Percentiles rank a stretch among this genome's conserved stretches.
Conservation (phyloP, 2,113 vertebrate genomes). For the Greenwoodochromis staneri region DNA sequence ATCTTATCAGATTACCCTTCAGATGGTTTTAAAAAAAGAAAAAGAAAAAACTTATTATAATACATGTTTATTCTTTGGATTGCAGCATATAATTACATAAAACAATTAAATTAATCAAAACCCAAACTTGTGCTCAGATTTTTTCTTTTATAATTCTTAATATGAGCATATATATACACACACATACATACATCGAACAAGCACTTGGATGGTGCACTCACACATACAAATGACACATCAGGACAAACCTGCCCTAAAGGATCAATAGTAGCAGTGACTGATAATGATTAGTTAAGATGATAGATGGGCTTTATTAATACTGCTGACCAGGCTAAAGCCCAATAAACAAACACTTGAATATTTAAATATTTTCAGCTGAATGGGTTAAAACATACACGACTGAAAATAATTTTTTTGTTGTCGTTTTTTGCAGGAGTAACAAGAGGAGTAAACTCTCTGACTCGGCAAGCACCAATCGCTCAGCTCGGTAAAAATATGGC, state of each 20-base stretch:
- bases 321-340: slow-evolving; percentile 1
- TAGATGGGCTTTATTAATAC: slow-evolving; percentile 15
- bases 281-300: slow-evolving; percentile 6
- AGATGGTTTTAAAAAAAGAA: slow-evolving; percentile 29
- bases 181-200: slow-evolving; percentile 1
- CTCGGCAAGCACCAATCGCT: slow-evolving; percentile 18
- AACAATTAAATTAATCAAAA: slow-evolving; percentile 71
- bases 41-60: slow-evolving; percentile 56
- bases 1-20: slow-evolving; percentile 60
- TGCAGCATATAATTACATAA: slow-evolving; percentile 73
- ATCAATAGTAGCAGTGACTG: slow-evolving; percentile 29
- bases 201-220: slow-evolving; percentile 10
- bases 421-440: neutral
- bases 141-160: slow-evolving; percentile 43
- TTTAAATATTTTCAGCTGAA: neutral
- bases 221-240: slow-evolving; percentile 23
- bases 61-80: slow-evolving; percentile 79
- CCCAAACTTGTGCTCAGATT: slow-evolving; percentile 71
- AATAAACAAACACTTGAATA: neutral
- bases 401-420: neutral
- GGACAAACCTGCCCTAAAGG: slow-evolving; percentile 23
- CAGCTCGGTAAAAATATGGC: neutral
- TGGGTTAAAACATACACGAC: neutral
- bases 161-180: slow-evolving; percentile 38
- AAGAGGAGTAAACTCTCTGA: neutral